These are phyloP conservation scores for Bradypodion pumilum DNA, from an alignment of 2,797 vertebrate genomes.

Conservation along the genomic window DNA sequence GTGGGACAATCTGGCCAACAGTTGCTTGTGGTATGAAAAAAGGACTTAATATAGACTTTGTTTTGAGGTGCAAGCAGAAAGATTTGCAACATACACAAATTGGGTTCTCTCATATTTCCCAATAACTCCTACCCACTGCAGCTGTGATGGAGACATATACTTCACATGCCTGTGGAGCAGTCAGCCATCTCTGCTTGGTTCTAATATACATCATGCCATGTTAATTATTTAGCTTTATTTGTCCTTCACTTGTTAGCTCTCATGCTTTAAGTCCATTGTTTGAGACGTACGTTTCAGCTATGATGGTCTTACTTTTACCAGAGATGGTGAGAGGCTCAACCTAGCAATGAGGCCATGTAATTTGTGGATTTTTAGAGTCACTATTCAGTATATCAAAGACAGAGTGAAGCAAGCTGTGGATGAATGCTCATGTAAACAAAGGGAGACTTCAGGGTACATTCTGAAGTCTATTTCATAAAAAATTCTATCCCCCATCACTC, in stretches of 20 bases:
- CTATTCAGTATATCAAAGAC: not conserved
- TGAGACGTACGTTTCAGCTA: not conserved
- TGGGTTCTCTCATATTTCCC: not conserved
- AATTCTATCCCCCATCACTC: not conserved
- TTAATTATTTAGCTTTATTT: not conserved
- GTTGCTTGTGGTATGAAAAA: not conserved
- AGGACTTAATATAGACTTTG: not conserved
- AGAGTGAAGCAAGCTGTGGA: not conserved
- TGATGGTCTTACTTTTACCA: too few species aligned
- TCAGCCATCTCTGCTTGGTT: not conserved
- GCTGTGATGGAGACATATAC: not conserved
- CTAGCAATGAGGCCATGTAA: not conserved
- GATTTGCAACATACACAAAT: not conserved
- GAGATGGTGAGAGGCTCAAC: not conserved
- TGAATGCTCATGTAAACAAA: not conserved
- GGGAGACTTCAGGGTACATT: not conserved
- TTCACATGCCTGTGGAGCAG: not conserved
- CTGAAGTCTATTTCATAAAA: not conserved
- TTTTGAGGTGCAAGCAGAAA: not conserved
- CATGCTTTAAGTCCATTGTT: not conserved
- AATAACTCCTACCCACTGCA: not conserved
- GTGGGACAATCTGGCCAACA: too few species aligned
- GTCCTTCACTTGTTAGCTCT: not conserved
- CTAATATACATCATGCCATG: not conserved
- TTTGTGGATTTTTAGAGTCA: not conserved